Evolutionary conservation across 2,113 vertebrate species (phyloP), one percentile per base, ranked within the genome.

Genomic region (Mobula hypostoma): DNA sequence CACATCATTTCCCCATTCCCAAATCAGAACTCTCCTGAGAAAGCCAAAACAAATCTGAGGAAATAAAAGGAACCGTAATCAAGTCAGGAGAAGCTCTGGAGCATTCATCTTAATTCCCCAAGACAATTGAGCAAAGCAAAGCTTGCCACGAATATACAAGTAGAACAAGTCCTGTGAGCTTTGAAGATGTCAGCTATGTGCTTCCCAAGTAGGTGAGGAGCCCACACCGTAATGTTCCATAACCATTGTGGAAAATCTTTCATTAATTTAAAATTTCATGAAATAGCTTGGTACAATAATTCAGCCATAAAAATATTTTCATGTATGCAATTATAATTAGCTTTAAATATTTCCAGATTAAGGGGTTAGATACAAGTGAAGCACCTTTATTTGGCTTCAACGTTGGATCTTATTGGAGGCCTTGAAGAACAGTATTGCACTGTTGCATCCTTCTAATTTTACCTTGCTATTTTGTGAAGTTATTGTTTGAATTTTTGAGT

Each of bases 71-170:
- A 88, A 15, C 9, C 14, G 15, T 88, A 56, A 27, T 29, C 27
- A 88, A 63, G 11, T 61, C 27, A 29, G 56, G 83, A 61, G 29
- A 88, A 66, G 17, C 58, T 63, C 85, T 63, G 12, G 58, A 32
- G 61, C 6, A 66, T 90, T 66, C 29, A 32, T 32, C n/a, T 90
- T 15, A 66, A 32, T 5, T n/a, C 61, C 85, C n/a, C 0, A 14
- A 90, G 85, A n/a, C 85, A 68, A 19, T 7, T 32, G 85, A 32
- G 61, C n/a, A 90, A 90, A 61, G 83, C 56, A 87, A 87, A 87
- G 11, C 61, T 90, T 90, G 61, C n/a, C 29, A 68, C 15, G 29
- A 68, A 90, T 17, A 11, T 36, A 32, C 32, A 90, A 66, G 85
- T 66, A 36, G 85, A 90, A 36, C 61, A 90, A 36, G n/a, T n/a